These are phyloP conservation scores for Paradoxurus hermaphroditus DNA, from an alignment of 2,113 vertebrate genomes.

Conservation along the genomic window DNA sequence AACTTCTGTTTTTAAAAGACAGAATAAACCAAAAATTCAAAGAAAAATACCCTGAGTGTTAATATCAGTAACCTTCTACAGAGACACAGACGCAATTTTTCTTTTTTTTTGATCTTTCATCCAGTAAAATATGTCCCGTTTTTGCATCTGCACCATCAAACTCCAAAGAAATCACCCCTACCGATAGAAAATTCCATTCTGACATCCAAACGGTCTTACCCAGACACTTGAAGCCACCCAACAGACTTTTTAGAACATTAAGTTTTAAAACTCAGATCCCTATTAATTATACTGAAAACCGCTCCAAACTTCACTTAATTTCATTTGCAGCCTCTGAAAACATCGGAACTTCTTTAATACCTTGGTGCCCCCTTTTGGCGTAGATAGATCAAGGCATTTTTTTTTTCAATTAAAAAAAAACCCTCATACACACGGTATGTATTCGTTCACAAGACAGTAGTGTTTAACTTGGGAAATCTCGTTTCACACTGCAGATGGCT, in stretches of 20 bases:
- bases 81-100: neutral
- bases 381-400: constrained; percentile 79
- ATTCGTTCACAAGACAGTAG: constrained; percentile 76
- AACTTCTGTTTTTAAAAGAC: constrained; percentile 35
- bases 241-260: constrained; percentile 35
- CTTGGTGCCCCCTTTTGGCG: constrained; percentile 88
- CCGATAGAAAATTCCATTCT: neutral
- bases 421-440: constrained; percentile 49
- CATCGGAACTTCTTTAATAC: constrained; percentile 77
- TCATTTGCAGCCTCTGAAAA: constrained; percentile 62
- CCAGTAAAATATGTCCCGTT: neutral
- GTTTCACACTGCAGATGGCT: constrained; percentile 63
- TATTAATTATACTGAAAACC: neutral
- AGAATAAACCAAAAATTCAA: neutral
- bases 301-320: constrained; percentile 68
- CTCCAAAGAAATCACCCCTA: constrained; percentile 28
- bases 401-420: constrained; percentile 45
- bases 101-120: constrained; percentile 14
- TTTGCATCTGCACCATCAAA: constrained; percentile 36
- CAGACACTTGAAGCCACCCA: constrained; percentile 18
- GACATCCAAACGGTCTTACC: neutral
- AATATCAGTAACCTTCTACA: neutral
- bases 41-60: constrained; percentile 31
- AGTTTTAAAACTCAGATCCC: neutral
- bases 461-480: constrained; percentile 80